Evolutionary conservation across 2,113 vertebrate genomes (phyloP), one percentile per base, ranked within the genome.

Genomic region (Prolemur simus): DNA sequence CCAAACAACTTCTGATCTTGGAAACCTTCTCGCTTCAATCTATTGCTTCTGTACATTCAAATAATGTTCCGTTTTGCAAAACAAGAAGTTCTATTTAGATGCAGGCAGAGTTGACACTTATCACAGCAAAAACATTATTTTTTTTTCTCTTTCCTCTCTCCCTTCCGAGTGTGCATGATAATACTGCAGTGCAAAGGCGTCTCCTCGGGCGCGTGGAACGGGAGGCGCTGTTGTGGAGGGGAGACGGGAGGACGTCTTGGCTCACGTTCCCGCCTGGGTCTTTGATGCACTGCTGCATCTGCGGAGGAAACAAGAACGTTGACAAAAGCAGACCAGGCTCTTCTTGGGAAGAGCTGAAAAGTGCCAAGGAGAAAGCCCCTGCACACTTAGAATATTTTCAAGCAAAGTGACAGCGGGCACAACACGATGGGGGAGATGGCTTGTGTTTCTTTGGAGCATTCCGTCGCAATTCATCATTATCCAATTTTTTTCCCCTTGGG

Each of bases 381-480:
- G 56, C 39, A 37, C 95, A 93, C 91, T 86, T 77, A 87, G 89
- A 91, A 27, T 73, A 82, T 92, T 96, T 97, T 92, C 94, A 93
- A 73, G 95, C 96, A 74, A 97, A 97, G 96, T 96, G 94, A 96
- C 96, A 91, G 93, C 4, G 56, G 88, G 52, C 49, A 56, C 95
- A 96, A 83, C 94, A 80, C 4, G 47, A 37, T 56, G 91, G 93
- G 88, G 81, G 86, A 94, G 95, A 84, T 0, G 18, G 91, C 88
- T 87, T 95, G 92, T 52, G 94, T 97, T 95, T 94, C 95, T 97
- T 74, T 89, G 87, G 96, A 54, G 89, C 29, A 14, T 76, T 84
- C 76, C 84, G 96, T 96, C 94, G 93, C 66, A 60, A 96, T 97
- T 54, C 95, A 95, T 96, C 98, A 97, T 97, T 96, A 97, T 92